Base-by-base conservation (phyloP, 2,113 vertebrate genomes). In the Synodontis membranacea region DNA sequence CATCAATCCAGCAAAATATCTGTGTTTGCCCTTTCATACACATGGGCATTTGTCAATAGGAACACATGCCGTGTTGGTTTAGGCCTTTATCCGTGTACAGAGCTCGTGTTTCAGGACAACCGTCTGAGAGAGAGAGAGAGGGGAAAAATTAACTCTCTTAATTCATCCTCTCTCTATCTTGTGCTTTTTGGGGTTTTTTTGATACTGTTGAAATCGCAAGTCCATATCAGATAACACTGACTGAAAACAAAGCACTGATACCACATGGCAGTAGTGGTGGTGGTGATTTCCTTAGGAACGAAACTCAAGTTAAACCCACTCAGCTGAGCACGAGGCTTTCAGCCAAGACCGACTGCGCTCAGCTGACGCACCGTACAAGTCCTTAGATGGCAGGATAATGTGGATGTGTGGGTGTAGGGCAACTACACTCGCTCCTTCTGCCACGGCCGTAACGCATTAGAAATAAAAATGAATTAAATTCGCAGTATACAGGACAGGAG, bases 321-420 rank as follows among this genome's bases (percentile, higher is more conserved):
- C 42, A 46, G 58, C 86, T 31, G 42, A 64, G 39, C 52, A 25
- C 11, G 68, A 78, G 54, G 54, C 52, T 56, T 80, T 17, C 58
- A 34, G 79, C 81, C 46, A 84, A 56, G 50, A 83, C 60, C 39
- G 37, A 70, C 82, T 83, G 68, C 19, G 42, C 56, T 78, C 37
- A 56, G 70, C 54, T 48, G 31, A 83, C 8, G 58, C 48, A 76
- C 72, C 48, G 10, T 25, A 75, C 50, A 48, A 34, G 72, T 44
- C 83, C 72, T 58, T 76, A 84, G 28, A 58, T 56, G 70, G 66
- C 70, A 84, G 28, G 52, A 42, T 12, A 56, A 75, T 58, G 83
- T 44, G 39, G 52, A 17, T 52, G 70, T 76, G 70, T 84, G 54
- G 70, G 83, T 60, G 83, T 48, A 46, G 70, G 37, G 52, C 52